A percentile compares a stretch with the other conserved stretches of the same genome.
phyloP scores from a whole-genome alignment of 2,113 vertebrate species.

The Mesoclemmys tuberculata region DNA sequence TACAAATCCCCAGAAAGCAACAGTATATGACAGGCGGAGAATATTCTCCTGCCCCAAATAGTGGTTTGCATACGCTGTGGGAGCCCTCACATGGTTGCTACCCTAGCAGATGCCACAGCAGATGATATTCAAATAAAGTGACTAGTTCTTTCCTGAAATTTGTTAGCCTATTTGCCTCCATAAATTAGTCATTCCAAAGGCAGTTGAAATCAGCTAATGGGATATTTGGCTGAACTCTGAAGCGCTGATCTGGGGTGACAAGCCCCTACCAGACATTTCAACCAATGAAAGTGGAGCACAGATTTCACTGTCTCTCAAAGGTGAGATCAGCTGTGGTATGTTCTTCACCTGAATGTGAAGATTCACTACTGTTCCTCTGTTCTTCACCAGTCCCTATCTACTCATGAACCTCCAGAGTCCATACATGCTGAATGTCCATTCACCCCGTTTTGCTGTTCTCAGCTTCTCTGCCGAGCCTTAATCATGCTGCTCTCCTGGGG shows the following conservation, averaged over 20 bases:
- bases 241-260: not conserved
- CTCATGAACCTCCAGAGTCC: not conserved
- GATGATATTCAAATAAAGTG: not conserved
- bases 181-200: not conserved
- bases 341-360: not conserved
- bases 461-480: not conserved
- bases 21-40: not conserved
- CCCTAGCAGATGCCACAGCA: not conserved
- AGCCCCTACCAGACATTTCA: not conserved
- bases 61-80: not conserved
- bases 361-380: not conserved
- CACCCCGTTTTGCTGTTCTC: not conserved
- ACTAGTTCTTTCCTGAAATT: not conserved
- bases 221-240: not conserved
- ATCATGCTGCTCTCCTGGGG: rapidly evolving
- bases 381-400: not conserved
- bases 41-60: not conserved
- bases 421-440: not conserved
- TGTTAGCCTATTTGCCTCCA: not conserved
- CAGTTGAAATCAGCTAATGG: not conserved
- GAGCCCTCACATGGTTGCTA: not conserved
- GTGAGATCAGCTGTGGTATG: not conserved
- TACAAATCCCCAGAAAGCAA: not conserved
- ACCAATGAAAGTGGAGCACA: not conserved
- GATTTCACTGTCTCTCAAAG: not conserved